These are phyloP conservation scores for Megaceryle torquata DNA, from an alignment of 2,113 vertebrate species.

Conservation along the genomic window DNA sequence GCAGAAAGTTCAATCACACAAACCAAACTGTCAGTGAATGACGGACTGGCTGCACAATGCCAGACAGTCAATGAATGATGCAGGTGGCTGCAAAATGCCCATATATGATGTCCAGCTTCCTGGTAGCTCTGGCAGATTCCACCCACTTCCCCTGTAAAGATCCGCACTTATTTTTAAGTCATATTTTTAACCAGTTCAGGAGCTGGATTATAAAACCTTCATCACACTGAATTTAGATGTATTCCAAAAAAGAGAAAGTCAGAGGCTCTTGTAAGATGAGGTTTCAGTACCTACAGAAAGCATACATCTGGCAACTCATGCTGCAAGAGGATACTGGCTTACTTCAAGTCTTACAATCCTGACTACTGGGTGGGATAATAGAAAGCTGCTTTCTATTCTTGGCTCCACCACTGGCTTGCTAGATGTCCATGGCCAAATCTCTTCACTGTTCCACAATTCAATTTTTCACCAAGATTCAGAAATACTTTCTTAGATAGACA, in stretches of 20 bases:
- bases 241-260: background rate
- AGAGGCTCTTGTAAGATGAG: background rate
- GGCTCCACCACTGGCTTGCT: background rate
- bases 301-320: background rate
- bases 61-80: background rate
- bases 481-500: background rate
- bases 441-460: background rate
- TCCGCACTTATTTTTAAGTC: background rate
- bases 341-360: background rate
- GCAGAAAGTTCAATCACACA: background rate
- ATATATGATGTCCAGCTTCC: background rate
- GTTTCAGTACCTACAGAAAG: background rate
- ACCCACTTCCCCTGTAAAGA: background rate
- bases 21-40: background rate
- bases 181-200: background rate
- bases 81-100: background rate
- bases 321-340: background rate
- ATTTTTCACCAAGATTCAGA: background rate
- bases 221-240: background rate
- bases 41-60: background rate
- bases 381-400: background rate
- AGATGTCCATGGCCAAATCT: background rate
- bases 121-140: background rate
- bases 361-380: background rate
- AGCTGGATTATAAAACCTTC: background rate